Evolutionary conservation across 2,888 invertebrate species (phyloP).

Genomic region (Lasius fuliginosus): DNA sequence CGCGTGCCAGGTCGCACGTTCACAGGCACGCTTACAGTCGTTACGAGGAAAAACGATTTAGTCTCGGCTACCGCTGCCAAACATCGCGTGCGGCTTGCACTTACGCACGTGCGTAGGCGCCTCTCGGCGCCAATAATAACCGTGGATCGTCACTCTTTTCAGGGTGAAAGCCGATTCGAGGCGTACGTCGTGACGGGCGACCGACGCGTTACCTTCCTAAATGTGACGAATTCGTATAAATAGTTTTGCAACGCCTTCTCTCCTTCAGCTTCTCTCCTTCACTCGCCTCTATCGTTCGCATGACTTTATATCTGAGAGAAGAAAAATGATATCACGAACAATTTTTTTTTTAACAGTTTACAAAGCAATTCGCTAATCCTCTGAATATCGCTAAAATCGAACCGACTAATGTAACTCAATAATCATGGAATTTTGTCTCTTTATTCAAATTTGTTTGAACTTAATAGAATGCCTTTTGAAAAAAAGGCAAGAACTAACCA

Average conservation of each 20-base stretch:
- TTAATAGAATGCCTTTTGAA: neutral
- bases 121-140: conserved; percentile 75
- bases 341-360: conserved; percentile 25
- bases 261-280: conserved; percentile 4
- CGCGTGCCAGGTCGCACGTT: conserved; percentile 74
- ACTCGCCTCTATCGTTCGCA: conserved; percentile 12
- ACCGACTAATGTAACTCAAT: neutral
- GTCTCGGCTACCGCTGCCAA: conserved; percentile 74
- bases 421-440: neutral
- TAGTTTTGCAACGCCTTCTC: conserved; percentile 58
- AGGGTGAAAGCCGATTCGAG: conserved; percentile 71
- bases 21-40: conserved; percentile 65
- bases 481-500: neutral
- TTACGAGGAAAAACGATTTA: conserved; percentile 79
- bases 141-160: conserved; percentile 69
- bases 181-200: conserved; percentile 45
- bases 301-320: neutral
- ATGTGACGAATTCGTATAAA: conserved; percentile 76
- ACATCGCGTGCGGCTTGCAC: conserved; percentile 66
- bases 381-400: neutral
- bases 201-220: conserved; percentile 66
- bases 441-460: neutral
- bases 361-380: neutral
- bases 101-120: conserved; percentile 72
- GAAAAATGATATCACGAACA: neutral